phyloP scores from a whole-genome alignment of 2,888 invertebrate genomes.

The Tachina lurida region DNA sequence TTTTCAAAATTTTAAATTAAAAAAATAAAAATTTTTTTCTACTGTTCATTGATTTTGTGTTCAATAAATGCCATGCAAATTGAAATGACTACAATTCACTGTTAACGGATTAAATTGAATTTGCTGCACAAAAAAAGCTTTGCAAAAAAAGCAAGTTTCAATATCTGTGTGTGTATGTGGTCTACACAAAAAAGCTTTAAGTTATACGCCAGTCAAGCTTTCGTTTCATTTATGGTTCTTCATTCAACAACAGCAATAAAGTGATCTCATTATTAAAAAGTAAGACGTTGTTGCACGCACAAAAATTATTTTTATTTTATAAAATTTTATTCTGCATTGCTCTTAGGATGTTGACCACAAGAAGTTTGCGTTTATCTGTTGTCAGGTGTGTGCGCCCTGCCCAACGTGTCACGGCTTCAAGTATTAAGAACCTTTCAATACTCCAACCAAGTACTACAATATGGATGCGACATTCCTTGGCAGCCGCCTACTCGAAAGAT shows the following conservation, averaged over 20 bases:
- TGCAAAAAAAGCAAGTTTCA: conserved; percentile 4
- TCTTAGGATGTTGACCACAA: conserved; percentile 52
- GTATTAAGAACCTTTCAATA: not conserved
- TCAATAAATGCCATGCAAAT: conserved; percentile 25
- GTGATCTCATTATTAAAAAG: conserved; percentile 66
- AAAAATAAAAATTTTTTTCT: not conserved
- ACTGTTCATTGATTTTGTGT: conserved; percentile 19
- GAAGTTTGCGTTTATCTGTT: conserved; percentile 46
- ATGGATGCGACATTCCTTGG: conserved; percentile 29
- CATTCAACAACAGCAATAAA: conserved; percentile 31
- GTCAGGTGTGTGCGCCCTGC: conserved; percentile 15
- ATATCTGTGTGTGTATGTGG: conserved; percentile 7
- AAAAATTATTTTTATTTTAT: conserved; percentile 30
- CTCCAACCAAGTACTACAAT: not conserved
- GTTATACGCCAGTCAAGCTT: conserved; percentile 15
- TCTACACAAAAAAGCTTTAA: conserved; percentile 44
- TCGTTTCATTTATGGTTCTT: conserved; percentile 16
- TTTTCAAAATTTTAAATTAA: not conserved
- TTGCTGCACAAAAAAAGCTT: conserved; percentile 36
- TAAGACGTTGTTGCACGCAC: conserved; percentile 36
- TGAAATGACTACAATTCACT: conserved; percentile 22
- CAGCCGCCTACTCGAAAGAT: conserved; percentile 56
- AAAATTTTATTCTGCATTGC: not conserved
- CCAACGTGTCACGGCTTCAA: not conserved
- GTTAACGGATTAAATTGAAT: not conserved